Evolutionary conservation across 2,113 vertebrate genomes (phyloP).

Genomic region (Chionomys nivalis): DNA sequence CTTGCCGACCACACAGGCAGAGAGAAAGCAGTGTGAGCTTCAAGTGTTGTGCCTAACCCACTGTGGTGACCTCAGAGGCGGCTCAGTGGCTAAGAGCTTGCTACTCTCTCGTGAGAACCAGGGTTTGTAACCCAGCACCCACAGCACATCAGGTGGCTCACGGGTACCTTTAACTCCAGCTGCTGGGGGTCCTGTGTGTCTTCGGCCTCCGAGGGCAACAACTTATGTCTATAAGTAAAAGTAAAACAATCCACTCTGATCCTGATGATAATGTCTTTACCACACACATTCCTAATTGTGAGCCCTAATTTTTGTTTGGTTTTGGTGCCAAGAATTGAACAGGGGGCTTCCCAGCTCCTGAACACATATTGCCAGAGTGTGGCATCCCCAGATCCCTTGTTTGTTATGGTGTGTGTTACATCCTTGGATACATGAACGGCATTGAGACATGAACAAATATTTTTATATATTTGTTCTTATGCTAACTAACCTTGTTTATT

Average conservation of each 20-base stretch:
- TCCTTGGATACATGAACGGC: not conserved
- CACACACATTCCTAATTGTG: not conserved
- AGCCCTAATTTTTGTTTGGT: not conserved
- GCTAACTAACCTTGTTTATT: constrained; percentile 9
- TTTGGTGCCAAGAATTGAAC: not conserved
- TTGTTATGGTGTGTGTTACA: not conserved
- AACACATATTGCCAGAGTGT: not conserved
- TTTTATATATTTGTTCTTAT: not conserved
- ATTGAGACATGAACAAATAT: not conserved
- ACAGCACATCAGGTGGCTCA: not conserved
- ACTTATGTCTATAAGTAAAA: not conserved
- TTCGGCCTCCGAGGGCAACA: not conserved
- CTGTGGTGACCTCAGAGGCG: not conserved
- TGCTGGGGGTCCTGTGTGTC: not conserved
- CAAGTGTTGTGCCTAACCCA: fast-evolving
- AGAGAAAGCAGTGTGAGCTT: not conserved
- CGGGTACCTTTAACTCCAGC: not conserved
- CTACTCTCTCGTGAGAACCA: not conserved
- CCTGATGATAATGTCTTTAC: not conserved
- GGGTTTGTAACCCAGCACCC: not conserved
- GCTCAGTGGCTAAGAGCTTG: not conserved
- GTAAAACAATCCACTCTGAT: not conserved
- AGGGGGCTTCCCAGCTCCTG: not conserved
- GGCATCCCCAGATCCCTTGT: not conserved
- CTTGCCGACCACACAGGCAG: not conserved